Evolutionary conservation across 2,888 invertebrate species (phyloP).

Genomic region (Papilio protenor): DNA sequence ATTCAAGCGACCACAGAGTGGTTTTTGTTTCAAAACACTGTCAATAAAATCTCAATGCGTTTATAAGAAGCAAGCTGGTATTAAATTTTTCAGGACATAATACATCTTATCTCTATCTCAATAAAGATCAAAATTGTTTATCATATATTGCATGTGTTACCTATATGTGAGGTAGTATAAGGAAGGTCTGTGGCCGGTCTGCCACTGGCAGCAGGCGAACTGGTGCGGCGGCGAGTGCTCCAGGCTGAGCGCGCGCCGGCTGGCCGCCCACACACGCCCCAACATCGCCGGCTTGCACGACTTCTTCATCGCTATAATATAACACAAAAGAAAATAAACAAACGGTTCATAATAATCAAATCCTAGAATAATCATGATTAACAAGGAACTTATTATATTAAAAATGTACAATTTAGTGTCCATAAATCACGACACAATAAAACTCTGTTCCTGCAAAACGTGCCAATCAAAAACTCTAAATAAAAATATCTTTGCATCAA

Average conservation of each 20-base stretch:
- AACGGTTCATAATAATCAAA: no score
- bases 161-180: constrained; percentile 80
- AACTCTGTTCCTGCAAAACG: neutral
- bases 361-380: no score
- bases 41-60: neutral
- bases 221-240: constrained; percentile 71
- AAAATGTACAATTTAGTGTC: neutral
- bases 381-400: no score
- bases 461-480: neutral
- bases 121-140: no score
- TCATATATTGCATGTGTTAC: constrained; percentile 51
- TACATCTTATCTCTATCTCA: no score
- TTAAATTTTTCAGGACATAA: no score
- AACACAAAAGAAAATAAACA: neutral
- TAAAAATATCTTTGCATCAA: neutral
- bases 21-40: no score
- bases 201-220: constrained; percentile 85
- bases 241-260: constrained; percentile 69
- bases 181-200: constrained; percentile 76
- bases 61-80: neutral
- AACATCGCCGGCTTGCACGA: constrained; percentile 75
- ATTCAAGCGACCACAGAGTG: no score
- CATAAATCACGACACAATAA: neutral
- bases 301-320: constrained; percentile 70
- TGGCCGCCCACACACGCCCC: constrained; percentile 72